Conservation (phyloP, 2,113 vertebrate genomes). For the Clarias batrachus region DNA sequence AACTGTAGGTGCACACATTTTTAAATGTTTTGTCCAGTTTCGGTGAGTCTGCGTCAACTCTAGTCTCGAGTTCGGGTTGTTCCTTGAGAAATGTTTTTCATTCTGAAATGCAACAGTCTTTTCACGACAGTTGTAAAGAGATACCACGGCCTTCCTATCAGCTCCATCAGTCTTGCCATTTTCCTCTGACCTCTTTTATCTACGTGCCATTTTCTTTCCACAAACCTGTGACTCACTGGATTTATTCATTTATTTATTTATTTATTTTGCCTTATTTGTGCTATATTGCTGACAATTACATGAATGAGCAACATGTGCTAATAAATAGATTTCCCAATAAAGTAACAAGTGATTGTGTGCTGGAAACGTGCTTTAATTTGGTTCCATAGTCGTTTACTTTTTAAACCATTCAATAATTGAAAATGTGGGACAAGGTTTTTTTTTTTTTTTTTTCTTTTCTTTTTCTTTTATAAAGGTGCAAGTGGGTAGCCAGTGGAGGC, state of each 20-base stretch:
- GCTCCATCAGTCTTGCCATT: not conserved
- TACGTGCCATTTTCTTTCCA: not conserved
- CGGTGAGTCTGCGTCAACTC: not conserved
- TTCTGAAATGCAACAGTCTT: not conserved
- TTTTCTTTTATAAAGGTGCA: too few species aligned
- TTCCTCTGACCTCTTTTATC: not conserved
- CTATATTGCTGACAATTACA: not conserved
- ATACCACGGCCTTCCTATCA: not conserved
- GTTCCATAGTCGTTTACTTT: too few species aligned
- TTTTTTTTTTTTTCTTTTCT: too few species aligned
- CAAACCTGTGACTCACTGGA: not conserved
- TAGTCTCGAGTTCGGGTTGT: not conserved
- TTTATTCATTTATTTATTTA: too few species aligned
- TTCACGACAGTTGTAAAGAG: not conserved
- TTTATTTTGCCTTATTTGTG: too few species aligned
- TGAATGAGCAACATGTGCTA: not conserved
- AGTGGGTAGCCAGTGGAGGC: too few species aligned
- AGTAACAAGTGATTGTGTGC: not conserved
- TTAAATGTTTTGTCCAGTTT: not conserved
- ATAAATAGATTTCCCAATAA: not conserved
- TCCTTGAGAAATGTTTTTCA: not conserved
- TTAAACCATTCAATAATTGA: too few species aligned
- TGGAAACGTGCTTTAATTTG: not conserved
- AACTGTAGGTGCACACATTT: not conserved
- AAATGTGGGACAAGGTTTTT: too few species aligned